These are phyloP conservation scores for Beris chalybata DNA, from an alignment of 2,888 invertebrate genomes.

Conservation along the genomic window DNA sequence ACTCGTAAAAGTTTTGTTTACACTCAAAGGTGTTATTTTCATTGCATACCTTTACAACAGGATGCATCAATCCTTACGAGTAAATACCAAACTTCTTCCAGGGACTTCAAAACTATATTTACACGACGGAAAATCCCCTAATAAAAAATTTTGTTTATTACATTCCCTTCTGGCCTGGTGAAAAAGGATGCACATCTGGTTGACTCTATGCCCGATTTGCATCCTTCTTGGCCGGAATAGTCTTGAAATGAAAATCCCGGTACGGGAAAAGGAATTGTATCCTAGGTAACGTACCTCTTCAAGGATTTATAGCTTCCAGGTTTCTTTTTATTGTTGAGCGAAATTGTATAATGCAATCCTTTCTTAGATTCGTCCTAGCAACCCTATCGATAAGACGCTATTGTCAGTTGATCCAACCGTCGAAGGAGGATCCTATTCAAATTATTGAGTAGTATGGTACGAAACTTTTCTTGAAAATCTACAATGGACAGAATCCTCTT, in stretches of 20 bases:
- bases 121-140: neutral
- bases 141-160: neutral
- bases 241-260: neutral
- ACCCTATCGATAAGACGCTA: conserved; percentile 7
- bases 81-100: too few relatives aligned
- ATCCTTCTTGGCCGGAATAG: conserved; percentile 1
- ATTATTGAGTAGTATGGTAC: neutral
- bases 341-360: neutral
- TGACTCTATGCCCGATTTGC: neutral
- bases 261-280: neutral
- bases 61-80: too few relatives aligned
- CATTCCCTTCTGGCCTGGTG: neutral
- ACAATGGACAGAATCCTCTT: neutral
- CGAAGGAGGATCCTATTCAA: neutral
- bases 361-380: neutral
- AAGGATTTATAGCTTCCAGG: neutral
- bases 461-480: neutral
- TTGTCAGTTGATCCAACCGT: neutral
- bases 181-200: conserved; percentile 12
- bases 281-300: neutral
- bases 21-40: too few relatives aligned
- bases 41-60: too few relatives aligned
- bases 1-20: too few relatives aligned
- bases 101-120: neutral
- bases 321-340: neutral